These are phyloP conservation scores for Tuberolachnus salignus DNA, from an alignment of 2,888 invertebrate genomes.

Conservation along the genomic window DNA sequence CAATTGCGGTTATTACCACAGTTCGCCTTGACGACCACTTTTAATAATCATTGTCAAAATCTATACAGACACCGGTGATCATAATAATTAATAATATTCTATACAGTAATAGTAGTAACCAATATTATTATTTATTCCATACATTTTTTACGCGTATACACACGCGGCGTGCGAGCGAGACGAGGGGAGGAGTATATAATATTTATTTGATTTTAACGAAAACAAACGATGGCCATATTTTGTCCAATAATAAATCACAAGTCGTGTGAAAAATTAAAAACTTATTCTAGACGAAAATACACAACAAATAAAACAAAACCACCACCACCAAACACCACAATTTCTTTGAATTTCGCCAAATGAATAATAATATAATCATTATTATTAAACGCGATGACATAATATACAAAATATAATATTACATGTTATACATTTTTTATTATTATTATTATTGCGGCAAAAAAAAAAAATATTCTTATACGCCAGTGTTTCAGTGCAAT, in stretches of 20 bases:
- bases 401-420: no score
- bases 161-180: no score
- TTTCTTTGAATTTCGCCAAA: not conserved
- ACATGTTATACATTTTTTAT: not conserved
- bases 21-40: slow-evolving; percentile 55
- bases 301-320: no score
- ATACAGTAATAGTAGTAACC: not conserved
- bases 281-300: no score
- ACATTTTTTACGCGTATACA: no score
- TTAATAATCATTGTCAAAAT: slow-evolving; percentile 52
- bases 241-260: not conserved
- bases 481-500: not conserved
- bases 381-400: no score
- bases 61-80: slow-evolving; percentile 13
- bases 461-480: not conserved
- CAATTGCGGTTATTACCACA: slow-evolving; percentile 53
- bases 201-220: no score
- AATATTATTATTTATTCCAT: slow-evolving; percentile 2
- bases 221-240: not conserved
- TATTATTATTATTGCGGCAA: not conserved
- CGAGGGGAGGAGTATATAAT: not conserved
- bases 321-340: no score
- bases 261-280: no score
- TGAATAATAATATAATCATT: no score
- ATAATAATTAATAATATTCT: slow-evolving; percentile 2